Evolutionary conservation across 2,888 invertebrate genomes (phyloP).

Genomic region (Cybosia mesomella): DNA sequence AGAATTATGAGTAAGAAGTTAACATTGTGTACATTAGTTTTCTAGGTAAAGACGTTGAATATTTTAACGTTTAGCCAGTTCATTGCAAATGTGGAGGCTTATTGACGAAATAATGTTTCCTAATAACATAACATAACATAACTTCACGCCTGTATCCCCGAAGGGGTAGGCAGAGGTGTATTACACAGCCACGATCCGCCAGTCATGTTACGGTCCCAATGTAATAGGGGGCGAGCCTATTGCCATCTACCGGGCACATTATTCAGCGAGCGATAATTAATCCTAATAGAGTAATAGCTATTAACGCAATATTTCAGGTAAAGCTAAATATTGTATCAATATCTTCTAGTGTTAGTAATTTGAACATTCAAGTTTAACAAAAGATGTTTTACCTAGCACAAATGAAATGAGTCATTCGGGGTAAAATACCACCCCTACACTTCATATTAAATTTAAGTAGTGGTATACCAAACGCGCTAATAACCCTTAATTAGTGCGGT

Average conservation of each 20-base stretch:
- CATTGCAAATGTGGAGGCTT: slow-evolving; percentile 9
- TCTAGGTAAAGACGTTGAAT: slow-evolving; percentile 31
- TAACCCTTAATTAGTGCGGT: slow-evolving; percentile 10
- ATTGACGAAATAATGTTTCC: slow-evolving; percentile 20
- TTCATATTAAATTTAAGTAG: not conserved
- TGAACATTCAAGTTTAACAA: not conserved
- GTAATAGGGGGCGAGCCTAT: too few relatives aligned
- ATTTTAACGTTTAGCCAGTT: slow-evolving; percentile 22
- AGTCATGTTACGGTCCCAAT: too few relatives aligned
- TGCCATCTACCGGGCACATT: too few relatives aligned
- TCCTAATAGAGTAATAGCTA: slow-evolving; percentile 3
- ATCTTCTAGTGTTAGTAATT: too few relatives aligned
- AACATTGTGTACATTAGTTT: slow-evolving; percentile 19
- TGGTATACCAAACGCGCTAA: not conserved
- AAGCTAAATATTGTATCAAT: not conserved
- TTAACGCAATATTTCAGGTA: not conserved
- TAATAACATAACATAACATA: too few relatives aligned
- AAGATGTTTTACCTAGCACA: not conserved
- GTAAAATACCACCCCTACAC: not conserved
- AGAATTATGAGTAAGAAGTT: slow-evolving; percentile 34
- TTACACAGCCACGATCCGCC: too few relatives aligned
- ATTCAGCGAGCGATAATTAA: too few relatives aligned
- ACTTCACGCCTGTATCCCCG: too few relatives aligned
- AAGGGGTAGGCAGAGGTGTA: too few relatives aligned
- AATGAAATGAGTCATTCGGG: not conserved